Percentiles rank a stretch among this genome's conserved stretches.
Evolutionary conservation across 1,140 invertebrate species (phyloP).

Genomic region (Littorina saxatilis): DNA sequence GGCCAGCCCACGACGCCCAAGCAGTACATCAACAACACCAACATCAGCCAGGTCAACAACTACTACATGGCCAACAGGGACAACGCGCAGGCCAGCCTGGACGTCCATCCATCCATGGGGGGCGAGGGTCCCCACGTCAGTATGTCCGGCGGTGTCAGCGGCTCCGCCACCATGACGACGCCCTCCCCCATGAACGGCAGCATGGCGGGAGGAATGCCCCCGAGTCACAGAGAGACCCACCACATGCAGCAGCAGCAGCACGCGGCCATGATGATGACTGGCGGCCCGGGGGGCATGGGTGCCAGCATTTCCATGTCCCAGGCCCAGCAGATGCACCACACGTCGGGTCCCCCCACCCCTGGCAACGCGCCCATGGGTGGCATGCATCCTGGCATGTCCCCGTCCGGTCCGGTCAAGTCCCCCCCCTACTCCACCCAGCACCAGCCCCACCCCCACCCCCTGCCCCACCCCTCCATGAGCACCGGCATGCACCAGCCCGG

Average conservation of each 20-base stretch:
- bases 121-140: conserved; percentile 53
- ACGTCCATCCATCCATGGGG: conserved; percentile 65
- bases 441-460: conserved; percentile 44
- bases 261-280: conserved; percentile 35
- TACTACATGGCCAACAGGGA: conserved; percentile 6
- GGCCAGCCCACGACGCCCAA: conserved; percentile 13
- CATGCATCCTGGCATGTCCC: conserved; percentile 45
- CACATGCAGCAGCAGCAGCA: conserved; percentile 29
- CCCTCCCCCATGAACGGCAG: conserved; percentile 49
- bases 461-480: conserved; percentile 48
- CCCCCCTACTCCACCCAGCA: conserved; percentile 43
- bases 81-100: conserved; percentile 58
- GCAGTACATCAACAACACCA: conserved; percentile 39
- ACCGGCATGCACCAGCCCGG: conserved; percentile 39
- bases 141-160: conserved; percentile 36
- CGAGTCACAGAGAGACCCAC: conserved; percentile 13
- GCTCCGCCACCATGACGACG: conserved; percentile 17
- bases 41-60: conserved; percentile 40
- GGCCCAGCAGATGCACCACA: conserved; percentile 54
- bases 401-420: conserved; percentile 35
- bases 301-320: conserved; percentile 70
- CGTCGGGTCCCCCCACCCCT: conserved; percentile 37
- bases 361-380: conserved; percentile 30
- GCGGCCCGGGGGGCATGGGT: conserved; percentile 1
- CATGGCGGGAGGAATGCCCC: conserved; percentile 36